Evolutionary conservation across 2,113 vertebrate genomes (phyloP), one percentile per base, ranked within the genome.

Genomic region (Silurus glanis): DNA sequence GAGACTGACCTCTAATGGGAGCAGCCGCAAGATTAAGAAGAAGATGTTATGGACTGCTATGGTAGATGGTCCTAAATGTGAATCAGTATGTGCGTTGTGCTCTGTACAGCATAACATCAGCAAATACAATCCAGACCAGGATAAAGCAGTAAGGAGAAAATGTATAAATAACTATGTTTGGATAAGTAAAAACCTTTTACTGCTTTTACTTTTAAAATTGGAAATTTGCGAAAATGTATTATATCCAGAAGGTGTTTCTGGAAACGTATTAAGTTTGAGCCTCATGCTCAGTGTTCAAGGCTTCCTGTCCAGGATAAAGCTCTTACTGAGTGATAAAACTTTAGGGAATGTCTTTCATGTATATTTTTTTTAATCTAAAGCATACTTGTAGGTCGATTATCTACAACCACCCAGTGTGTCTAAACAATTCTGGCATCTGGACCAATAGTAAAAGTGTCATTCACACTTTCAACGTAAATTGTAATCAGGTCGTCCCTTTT

Each of bases 301-400:
- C 1, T 37, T 37, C 37, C 37, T 37, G 37, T 37, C 17, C 5
- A 6, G 19, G 19, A 61, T 21, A 61, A 61, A 23, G 21, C 17
- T 61, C 17, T 67, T n/a, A 67, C 3, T 67, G 10, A 67, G 64
- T 28, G 66, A 14, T 17, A 37, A 71, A 0, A 2, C 28, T 67
- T 71, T 28, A 45, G 67, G 6, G n/a, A 45, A 45, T 45, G 3
- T 23, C 1, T 2, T 62, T 61, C 16, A 7, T 45, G 21, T 56
- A 45, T 59, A 74, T 16, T n/a, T 61, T 14, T 84, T 74, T 67
- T 58, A n/a, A 67, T 67, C 14, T 14, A 64, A 82, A 82, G 13
- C 61, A n/a, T 23, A 6, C 19, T 74, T 23, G 69, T 19, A 21
- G 71, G 19, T 45, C 9, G 4, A 45, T 49, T 51, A 10, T 51